These are phyloP conservation scores for Nesogale talazaci DNA, from an alignment of 2,113 vertebrate genomes.

Conservation along the genomic window DNA sequence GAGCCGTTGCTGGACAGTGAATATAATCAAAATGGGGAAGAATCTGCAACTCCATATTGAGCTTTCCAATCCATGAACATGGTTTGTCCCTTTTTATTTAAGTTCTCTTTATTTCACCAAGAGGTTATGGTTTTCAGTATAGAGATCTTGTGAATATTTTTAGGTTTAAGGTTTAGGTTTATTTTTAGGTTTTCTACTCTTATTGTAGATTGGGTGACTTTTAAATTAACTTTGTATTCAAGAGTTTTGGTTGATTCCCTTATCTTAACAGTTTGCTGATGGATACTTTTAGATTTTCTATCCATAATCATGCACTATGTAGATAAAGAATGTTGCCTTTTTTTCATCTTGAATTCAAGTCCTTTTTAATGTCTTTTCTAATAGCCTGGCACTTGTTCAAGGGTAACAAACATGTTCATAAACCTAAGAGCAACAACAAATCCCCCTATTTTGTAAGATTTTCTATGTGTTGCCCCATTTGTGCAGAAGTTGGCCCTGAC, in stretches of 20 bases:
- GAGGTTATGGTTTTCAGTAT: background rate
- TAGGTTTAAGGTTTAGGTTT: background rate
- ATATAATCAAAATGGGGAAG: background rate
- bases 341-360: background rate
- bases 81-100: slow-evolving; percentile 4
- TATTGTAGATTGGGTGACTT: background rate
- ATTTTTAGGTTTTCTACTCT: background rate
- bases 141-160: background rate
- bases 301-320: background rate
- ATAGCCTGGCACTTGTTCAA: background rate
- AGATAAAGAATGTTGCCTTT: background rate
- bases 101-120: background rate
- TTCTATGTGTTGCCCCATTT: background rate
- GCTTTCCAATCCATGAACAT: slow-evolving; percentile 45
- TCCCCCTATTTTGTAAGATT: background rate
- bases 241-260: background rate
- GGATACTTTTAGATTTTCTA: slow-evolving; percentile 11
- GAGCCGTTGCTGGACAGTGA: no score
- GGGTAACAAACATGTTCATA: background rate
- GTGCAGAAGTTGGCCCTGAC: background rate
- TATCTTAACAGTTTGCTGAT: background rate
- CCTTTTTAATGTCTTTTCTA: background rate
- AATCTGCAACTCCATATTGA: slow-evolving; percentile 6
- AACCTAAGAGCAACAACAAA: background rate
- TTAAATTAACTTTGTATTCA: background rate